phyloP scores from a whole-genome alignment of 2,888 invertebrate genomes.

The Epistrophe grossulariae region DNA sequence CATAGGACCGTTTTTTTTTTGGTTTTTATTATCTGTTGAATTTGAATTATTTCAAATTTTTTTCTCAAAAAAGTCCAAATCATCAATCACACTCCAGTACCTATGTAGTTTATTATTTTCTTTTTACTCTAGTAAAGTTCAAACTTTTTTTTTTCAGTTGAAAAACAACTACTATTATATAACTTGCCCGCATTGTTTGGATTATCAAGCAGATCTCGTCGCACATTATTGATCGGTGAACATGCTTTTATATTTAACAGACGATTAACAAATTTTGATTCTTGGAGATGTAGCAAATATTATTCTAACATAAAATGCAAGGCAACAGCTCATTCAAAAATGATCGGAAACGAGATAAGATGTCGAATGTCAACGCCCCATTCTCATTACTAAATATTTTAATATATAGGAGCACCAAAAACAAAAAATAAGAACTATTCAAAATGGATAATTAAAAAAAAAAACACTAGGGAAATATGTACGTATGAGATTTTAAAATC shows the following conservation, averaged over 20 bases:
- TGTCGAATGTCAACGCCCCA: not conserved
- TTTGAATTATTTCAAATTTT: no score
- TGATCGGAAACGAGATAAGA: not conserved
- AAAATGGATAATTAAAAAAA: not conserved
- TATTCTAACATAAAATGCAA: not conserved
- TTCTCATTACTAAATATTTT: not conserved
- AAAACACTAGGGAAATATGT: no score
- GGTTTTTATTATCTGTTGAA: no score
- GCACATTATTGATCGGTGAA: not conserved
- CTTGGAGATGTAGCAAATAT: slow-evolving; percentile 3
- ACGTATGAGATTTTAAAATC: no score
- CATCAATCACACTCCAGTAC: no score
- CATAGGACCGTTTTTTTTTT: no score
- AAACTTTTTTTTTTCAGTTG: not conserved
- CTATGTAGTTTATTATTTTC: not conserved
- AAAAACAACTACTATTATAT: not conserved
- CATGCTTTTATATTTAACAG: not conserved
- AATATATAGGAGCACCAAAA: not conserved
- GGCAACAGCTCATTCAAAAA: slow-evolving; percentile 3
- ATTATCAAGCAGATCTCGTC: slow-evolving; percentile 1
- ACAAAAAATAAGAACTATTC: not conserved
- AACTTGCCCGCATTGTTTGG: slow-evolving; percentile 13
- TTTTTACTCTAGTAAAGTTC: not conserved
- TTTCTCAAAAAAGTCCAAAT: no score
- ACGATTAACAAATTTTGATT: not conserved